phyloP scores from a whole-genome alignment of 2,888 invertebrate genomes.

The Yponomeuta plumbellus region DNA sequence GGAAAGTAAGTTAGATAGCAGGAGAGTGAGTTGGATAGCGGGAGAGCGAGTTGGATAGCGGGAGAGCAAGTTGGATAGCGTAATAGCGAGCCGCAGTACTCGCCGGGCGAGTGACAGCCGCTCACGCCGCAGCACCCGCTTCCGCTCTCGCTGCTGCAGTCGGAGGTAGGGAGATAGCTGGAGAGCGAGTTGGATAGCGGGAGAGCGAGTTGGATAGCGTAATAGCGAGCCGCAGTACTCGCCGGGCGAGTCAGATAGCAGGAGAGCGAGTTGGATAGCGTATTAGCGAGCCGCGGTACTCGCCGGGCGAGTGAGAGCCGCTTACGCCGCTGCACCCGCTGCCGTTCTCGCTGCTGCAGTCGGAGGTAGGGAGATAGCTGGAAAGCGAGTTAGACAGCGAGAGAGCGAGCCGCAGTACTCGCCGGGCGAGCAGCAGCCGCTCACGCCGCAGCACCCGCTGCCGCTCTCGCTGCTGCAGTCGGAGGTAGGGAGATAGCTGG shows the following conservation, averaged over 20 bases:
- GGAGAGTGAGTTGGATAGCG: too few relatives aligned
- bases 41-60: too few relatives aligned
- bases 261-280: too few relatives aligned
- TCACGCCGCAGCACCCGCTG: constrained; percentile 69
- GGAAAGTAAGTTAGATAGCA: too few relatives aligned
- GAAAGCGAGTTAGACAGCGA: too few relatives aligned
- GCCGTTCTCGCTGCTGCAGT: constrained; percentile 2
- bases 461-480: constrained; percentile 58
- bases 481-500: constrained; percentile 33
- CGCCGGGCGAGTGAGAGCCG: constrained; percentile 71
- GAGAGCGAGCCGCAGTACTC: constrained; percentile 64
- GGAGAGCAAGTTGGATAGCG: too few relatives aligned
- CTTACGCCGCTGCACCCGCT: constrained; percentile 70
- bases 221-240: too few relatives aligned
- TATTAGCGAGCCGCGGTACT: constrained; percentile 72
- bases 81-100: constrained; percentile 72
- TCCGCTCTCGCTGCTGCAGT: constrained; percentile 57
- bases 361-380: background rate
- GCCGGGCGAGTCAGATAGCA: too few relatives aligned
- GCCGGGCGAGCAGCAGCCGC: constrained; percentile 71
- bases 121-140: constrained; percentile 70
- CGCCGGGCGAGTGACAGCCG: constrained; percentile 71
- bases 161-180: constrained; percentile 35
- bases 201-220: too few relatives aligned
- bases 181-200: too few relatives aligned